Evolutionary conservation across 1,140 invertebrate genomes (phyloP).

Genomic region (Phortica variegata): DNA sequence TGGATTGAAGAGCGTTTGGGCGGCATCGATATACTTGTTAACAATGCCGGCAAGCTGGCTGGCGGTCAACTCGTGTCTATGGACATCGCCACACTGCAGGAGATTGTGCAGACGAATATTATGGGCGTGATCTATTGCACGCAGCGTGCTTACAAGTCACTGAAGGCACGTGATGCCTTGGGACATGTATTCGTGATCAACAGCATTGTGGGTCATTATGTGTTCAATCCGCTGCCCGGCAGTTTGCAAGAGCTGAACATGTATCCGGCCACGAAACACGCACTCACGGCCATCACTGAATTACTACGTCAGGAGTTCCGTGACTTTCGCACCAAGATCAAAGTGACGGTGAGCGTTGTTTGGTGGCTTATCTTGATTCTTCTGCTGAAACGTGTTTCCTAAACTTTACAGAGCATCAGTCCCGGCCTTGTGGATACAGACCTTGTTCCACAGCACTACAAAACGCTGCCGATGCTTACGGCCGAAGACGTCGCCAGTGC

Average conservation of each 20-base stretch:
- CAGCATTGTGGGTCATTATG: constrained; percentile 62
- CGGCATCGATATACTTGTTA: constrained; percentile 69
- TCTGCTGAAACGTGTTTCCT: neutral
- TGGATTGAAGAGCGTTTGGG: constrained; percentile 61
- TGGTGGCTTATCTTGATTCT: neutral
- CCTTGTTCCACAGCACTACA: constrained; percentile 47
- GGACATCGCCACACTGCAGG: constrained; percentile 53
- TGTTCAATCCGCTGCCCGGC: constrained; percentile 47
- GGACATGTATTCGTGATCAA: constrained; percentile 76
- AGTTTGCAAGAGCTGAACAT: constrained; percentile 51
- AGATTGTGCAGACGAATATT: constrained; percentile 70
- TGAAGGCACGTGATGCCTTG: constrained; percentile 63
- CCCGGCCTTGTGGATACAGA: constrained; percentile 64
- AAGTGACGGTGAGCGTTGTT: constrained; percentile 64
- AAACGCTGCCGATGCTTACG: constrained; percentile 39
- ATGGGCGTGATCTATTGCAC: constrained; percentile 69
- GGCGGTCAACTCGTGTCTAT: constrained; percentile 50
- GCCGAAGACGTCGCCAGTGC: constrained; percentile 61
- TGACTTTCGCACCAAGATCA: constrained; percentile 62
- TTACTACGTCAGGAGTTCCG: constrained; percentile 67
- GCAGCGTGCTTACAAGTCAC: constrained; percentile 66
- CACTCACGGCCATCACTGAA: constrained; percentile 67
- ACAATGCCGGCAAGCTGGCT: constrained; percentile 68
- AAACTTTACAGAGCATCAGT: constrained; percentile 60
- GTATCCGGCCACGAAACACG: constrained; percentile 71